phyloP scores from a whole-genome alignment of 1,140 invertebrate genomes.

The Rhizoglyphus robini region DNA sequence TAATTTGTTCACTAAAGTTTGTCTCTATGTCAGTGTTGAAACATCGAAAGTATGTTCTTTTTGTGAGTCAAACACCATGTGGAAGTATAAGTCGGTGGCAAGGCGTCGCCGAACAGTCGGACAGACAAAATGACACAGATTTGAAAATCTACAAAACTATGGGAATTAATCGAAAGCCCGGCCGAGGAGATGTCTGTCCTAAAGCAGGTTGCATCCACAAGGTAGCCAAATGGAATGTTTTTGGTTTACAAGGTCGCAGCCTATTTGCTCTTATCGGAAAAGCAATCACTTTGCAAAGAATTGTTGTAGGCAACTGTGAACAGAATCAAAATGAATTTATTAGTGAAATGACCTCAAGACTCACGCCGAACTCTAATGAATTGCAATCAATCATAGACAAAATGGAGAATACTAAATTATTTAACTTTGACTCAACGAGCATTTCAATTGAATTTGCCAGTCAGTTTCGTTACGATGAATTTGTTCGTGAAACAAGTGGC shows the following conservation, averaged over 20 bases:
- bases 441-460: background rate
- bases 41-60: background rate
- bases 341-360: background rate
- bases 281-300: slow-evolving; percentile 6
- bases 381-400: background rate
- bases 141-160: background rate
- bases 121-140: background rate
- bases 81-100: slow-evolving; percentile 13
- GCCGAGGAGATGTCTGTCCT: slow-evolving; percentile 10
- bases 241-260: slow-evolving; percentile 13
- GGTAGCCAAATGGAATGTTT: slow-evolving; percentile 15
- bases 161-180: slow-evolving; percentile 18
- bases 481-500: background rate
- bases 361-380: background rate
- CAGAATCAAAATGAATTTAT: background rate
- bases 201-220: slow-evolving; percentile 15
- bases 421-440: background rate
- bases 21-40: background rate
- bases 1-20: background rate
- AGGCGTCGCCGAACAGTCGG: background rate
- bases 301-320: slow-evolving; percentile 19
- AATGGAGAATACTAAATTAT: background rate
- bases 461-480: background rate
- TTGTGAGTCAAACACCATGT: slow-evolving; percentile 20
- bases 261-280: background rate